Evolutionary conservation across 2,888 invertebrate species (phyloP).

Genomic region (Alcis repandata): DNA sequence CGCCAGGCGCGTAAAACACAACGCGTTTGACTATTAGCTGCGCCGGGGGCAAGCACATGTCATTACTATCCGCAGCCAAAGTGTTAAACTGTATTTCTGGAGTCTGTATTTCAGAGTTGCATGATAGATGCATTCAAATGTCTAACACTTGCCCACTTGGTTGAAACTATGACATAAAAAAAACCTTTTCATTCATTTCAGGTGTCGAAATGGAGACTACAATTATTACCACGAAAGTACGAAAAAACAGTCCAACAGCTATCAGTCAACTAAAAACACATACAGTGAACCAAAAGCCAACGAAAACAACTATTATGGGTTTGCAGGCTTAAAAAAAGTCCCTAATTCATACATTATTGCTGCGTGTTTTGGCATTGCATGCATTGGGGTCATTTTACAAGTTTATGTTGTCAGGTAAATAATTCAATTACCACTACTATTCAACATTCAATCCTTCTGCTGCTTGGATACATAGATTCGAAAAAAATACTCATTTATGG

Average conservation of each 20-base stretch:
- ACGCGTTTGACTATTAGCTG: too few species aligned
- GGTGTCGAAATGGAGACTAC: constrained; percentile 64
- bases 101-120: too few species aligned
- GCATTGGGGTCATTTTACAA: constrained; percentile 87
- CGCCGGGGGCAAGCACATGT: too few species aligned
- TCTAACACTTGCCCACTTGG: neutral
- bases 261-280: constrained; percentile 32
- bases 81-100: too few species aligned
- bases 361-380: constrained; percentile 85
- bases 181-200: constrained; percentile 48
- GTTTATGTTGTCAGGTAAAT: constrained; percentile 87
- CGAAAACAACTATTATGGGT: constrained; percentile 87
- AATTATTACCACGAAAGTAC: constrained; percentile 59
- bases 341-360: constrained; percentile 88
- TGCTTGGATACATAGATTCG: too few species aligned
- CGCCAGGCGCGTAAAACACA: too few species aligned
- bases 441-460: too few species aligned
- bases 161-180: neutral
- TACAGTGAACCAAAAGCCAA: constrained; percentile 38
- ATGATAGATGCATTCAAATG: too few species aligned
- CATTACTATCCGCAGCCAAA: too few species aligned
- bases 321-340: constrained; percentile 86
- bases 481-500: too few species aligned
- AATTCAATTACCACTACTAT: neutral
- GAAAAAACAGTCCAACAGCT: constrained; percentile 45